Percentiles rank a stretch among this genome's conserved stretches.
Conservation (phyloP, 2,888 invertebrate genomes). For the Abscondita cerata region DNA sequence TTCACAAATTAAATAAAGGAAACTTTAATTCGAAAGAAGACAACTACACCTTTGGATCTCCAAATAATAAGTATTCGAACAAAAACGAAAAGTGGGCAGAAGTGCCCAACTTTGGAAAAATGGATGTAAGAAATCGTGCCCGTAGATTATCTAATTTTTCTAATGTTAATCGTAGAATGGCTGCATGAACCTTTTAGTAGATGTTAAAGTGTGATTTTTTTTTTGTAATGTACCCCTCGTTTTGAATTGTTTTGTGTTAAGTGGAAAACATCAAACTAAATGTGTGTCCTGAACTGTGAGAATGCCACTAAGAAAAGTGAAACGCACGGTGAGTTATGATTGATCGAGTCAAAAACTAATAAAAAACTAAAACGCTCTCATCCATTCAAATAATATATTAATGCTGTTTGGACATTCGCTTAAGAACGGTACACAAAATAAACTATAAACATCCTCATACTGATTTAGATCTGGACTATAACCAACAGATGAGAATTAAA, state of each 20-base stretch:
- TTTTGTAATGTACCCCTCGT: conserved; percentile 20
- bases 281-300: not conserved
- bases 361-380: too few relatives aligned
- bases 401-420: not conserved
- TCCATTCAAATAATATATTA: not conserved
- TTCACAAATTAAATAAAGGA: conserved; percentile 73
- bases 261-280: conserved; percentile 2
- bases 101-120: conserved; percentile 30
- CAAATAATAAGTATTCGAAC: conserved; percentile 37
- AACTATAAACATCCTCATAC: not conserved
- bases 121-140: conserved; percentile 41
- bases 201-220: conserved; percentile 21
- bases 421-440: conserved; percentile 1
- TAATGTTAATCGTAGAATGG: conserved; percentile 38
- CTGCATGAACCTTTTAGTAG: conserved; percentile 35
- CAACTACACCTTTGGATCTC: conserved; percentile 47
- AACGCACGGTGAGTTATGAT: too few relatives aligned
- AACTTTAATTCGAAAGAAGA: conserved; percentile 49
- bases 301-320: too few relatives aligned
- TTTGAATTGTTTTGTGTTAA: conserved; percentile 15
- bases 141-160: conserved; percentile 40
- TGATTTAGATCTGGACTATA: conserved; percentile 5
- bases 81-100: conserved; percentile 35
- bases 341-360: too few relatives aligned
- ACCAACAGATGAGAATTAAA: conserved; percentile 3